Evolutionary conservation across 2,888 invertebrate species (phyloP), one percentile per base, ranked within the genome.

Genomic region (Atethmia centrago): DNA sequence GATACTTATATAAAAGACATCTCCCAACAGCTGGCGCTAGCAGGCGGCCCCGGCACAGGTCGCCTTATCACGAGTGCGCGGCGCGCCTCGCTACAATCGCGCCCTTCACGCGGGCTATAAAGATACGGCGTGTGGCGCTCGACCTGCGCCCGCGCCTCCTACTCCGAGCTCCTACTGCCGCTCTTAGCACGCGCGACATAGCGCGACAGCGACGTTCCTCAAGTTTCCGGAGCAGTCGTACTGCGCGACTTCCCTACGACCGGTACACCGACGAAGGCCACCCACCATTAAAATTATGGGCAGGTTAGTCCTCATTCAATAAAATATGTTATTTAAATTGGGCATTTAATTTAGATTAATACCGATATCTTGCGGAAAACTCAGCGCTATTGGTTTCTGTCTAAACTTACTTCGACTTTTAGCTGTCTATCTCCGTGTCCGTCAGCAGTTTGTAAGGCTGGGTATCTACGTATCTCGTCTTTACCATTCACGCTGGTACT

Each of bases 11-110:
- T 25, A 63, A 19, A 40, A 49, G 4, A 31, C 28, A 40, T 14
- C 16, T 51, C 16, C 19, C n/a, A 67, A 31, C 25, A 68, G 70
- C 70, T 36, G 40, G 14, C 45, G 45, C 45, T 3, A 14, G 36
- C 9, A 31, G 21, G 9, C 31, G 64, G 66, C 73, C 77, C 51
- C 53, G 78, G 53, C 53, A 28, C 55, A 47, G 78, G 69, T 77
- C 47, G 55, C 68, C n/a, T 71, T 79, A 71, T 79, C 79, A 36
- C 49, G 8, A 31, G 79, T n/a, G 69, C 28, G 72, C 45, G 28
- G n/a, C 51, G n/a, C 28, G 21, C 45, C 47, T 36, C n/a, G 73
- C 31, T 55, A 25, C 56, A 47, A 21, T 40, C 55, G 31, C 36
- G 74, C 74, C 56, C 79, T 79, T 58, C 74, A 51, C 71, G 21